phyloP scores from a whole-genome alignment of 2,113 vertebrate genomes.

The Misgurnus anguillicaudatus region DNA sequence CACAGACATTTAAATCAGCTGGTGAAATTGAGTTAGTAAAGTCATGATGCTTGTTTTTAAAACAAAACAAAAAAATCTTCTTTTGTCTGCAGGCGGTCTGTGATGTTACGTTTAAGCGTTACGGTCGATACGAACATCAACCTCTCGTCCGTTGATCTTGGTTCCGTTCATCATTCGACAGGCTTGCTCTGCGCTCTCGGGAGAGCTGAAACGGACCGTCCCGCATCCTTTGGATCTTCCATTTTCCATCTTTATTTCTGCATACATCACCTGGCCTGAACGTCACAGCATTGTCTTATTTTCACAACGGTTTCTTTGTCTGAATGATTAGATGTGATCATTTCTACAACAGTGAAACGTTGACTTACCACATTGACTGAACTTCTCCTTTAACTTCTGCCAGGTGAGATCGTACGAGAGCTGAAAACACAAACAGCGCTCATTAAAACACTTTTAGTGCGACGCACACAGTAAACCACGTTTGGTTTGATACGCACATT shows the following conservation, averaged over 20 bases:
- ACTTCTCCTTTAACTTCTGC: conserved; percentile 99
- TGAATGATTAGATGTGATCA: background rate
- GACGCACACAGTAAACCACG: background rate
- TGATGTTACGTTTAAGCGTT: conserved; percentile 76
- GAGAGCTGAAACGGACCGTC: conserved; percentile 92
- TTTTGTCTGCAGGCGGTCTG: background rate
- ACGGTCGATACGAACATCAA: conserved; percentile 95
- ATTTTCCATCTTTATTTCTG: conserved; percentile 99
- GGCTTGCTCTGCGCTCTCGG: conserved; percentile 95
- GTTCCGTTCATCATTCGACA: conserved; percentile 98
- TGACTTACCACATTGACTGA: conserved; percentile 94
- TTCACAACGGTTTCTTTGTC: background rate
- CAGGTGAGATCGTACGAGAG: conserved; percentile 97
- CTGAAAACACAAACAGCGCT: conserved; percentile 75
- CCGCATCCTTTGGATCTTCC: conserved; percentile 98
- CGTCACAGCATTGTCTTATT: conserved; percentile 50
- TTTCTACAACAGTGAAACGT: background rate
- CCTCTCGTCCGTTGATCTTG: conserved; percentile 97
- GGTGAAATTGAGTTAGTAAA: conserved; percentile 68
- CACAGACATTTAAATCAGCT: conserved; percentile 76
- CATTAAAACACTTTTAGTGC: background rate
- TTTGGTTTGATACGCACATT: conserved; percentile 84
- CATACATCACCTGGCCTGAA: conserved; percentile 96
- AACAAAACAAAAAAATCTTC: conserved; percentile 82
- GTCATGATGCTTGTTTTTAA: conserved; percentile 85